phyloP scores from a whole-genome alignment of 1,140 invertebrate species.

The Brachionus asplanchnoidis region DNA sequence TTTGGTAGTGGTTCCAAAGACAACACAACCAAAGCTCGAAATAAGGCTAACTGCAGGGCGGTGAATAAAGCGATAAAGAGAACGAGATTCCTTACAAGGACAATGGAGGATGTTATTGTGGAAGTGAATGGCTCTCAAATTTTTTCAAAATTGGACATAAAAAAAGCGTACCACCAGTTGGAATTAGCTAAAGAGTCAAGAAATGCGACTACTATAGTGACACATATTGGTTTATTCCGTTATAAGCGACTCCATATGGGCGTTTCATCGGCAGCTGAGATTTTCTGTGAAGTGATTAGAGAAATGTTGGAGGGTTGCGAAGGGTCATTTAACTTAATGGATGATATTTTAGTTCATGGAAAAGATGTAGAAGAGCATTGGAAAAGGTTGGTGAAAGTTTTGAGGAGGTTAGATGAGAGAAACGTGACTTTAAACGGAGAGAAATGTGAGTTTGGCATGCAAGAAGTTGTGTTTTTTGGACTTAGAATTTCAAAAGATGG shows the following conservation, averaged over 20 bases:
- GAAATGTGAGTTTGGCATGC: background rate
- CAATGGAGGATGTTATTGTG: slow-evolving; percentile 47
- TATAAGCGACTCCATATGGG: too few species aligned
- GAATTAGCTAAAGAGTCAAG: too few species aligned
- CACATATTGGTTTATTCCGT: too few species aligned
- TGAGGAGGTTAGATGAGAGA: background rate
- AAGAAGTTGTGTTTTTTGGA: background rate
- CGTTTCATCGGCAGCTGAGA: too few species aligned
- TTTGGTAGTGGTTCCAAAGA: background rate
- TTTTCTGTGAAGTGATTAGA: too few species aligned
- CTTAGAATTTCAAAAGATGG: background rate
- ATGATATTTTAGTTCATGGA: too few species aligned
- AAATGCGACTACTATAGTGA: too few species aligned
- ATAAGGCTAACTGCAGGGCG: background rate
- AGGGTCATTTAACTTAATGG: too few species aligned
- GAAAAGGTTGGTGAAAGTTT: background rate
- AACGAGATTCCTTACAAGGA: slow-evolving; percentile 45
- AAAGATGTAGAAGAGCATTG: too few species aligned
- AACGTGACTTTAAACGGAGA: background rate
- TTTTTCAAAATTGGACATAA: slow-evolving; percentile 47
- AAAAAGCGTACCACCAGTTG: slow-evolving; percentile 47
- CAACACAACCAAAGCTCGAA: background rate
- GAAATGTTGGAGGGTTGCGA: too few species aligned
- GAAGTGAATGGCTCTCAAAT: slow-evolving; percentile 45
- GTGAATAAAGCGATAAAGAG: slow-evolving; percentile 46